Evolutionary conservation across 1,140 invertebrate species (phyloP), one percentile per base, ranked within the genome.

Genomic region (Pogonomyrmex californicus): DNA sequence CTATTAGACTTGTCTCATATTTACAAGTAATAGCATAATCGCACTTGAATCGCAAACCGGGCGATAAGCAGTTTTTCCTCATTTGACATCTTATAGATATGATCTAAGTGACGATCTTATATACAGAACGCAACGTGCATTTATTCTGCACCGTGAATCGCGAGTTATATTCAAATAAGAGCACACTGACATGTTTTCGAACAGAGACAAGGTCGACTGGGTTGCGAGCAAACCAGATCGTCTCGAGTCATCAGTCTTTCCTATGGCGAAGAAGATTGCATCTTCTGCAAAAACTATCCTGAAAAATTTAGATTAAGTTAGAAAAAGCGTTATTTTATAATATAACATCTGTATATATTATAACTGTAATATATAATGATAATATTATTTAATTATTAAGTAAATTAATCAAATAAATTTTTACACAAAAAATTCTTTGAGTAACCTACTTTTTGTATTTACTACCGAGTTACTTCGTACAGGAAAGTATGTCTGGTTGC

Each of bases 171-270:
- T 38, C 10, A 10, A 81, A 87, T 38, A 49, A 56, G 47, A 79
- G 86, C n/a, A n/a, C 89, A 92, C 78, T 92, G 92, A 92, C 91
- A 92, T 49, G 63, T 89, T 92, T 93, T 44, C 62, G 81, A 75
- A 41, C 7, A 77, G 73, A 65, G 73, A 88, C 90, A 90, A 93
- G 92, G 92, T 90, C 79, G 54, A 62, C 76, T 33, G 54, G 68
- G 38, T 73, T 30, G 49, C 71, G 56, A 66, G 77, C 87, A 90
- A 93, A 92, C 91, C 85, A 90, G 90, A 92, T 87, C 54, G 36
- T 88, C 86, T 87, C 47, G 49, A 60, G 51, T 0, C n/a, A 38
- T n/a, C 30, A 17, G 33, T 12, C 30, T 1, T 38, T 60, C 47
- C 58, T 0, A 30, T 10, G 10, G 12, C 17, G 0, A 73, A 38